Conservation (phyloP, 2,113 vertebrate species). For the Helogale parvula region DNA sequence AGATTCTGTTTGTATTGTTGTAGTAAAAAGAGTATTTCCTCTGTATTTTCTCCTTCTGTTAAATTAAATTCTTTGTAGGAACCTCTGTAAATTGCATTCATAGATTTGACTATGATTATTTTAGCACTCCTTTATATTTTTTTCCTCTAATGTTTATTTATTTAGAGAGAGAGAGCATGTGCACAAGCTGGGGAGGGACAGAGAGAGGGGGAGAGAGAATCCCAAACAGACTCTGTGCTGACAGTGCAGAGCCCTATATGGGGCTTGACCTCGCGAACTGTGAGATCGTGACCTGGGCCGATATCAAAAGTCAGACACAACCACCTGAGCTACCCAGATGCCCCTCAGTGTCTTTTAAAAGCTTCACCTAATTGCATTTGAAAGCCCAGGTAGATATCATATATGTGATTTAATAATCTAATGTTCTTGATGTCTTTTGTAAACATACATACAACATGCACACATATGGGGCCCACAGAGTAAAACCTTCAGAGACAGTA, state of each 20-base stretch:
- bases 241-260: too few relatives aligned
- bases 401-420: slow-evolving; percentile 46
- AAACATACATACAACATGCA: background rate
- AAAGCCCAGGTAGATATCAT: background rate
- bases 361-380: slow-evolving; percentile 49
- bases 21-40: slow-evolving; percentile 72
- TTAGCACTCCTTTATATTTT: slow-evolving; percentile 18
- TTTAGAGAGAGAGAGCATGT: too few relatives aligned
- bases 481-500: background rate
- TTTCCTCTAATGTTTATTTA: too few relatives aligned
- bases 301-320: too few relatives aligned
- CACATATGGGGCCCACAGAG: background rate
- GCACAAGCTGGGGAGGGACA: too few relatives aligned
- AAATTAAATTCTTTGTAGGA: slow-evolving; percentile 68
- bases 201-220: too few relatives aligned
- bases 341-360: slow-evolving; percentile 16
- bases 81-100: slow-evolving; percentile 47
- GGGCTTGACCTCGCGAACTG: too few relatives aligned
- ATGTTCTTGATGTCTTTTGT: background rate
- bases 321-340: too few relatives aligned
- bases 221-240: too few relatives aligned
- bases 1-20: slow-evolving; percentile 66
- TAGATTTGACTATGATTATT: slow-evolving; percentile 56
- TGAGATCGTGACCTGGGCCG: too few relatives aligned
- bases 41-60: slow-evolving; percentile 68